Base-by-base conservation (phyloP, 2,888 invertebrate genomes). In the Hecatera dysodea region DNA sequence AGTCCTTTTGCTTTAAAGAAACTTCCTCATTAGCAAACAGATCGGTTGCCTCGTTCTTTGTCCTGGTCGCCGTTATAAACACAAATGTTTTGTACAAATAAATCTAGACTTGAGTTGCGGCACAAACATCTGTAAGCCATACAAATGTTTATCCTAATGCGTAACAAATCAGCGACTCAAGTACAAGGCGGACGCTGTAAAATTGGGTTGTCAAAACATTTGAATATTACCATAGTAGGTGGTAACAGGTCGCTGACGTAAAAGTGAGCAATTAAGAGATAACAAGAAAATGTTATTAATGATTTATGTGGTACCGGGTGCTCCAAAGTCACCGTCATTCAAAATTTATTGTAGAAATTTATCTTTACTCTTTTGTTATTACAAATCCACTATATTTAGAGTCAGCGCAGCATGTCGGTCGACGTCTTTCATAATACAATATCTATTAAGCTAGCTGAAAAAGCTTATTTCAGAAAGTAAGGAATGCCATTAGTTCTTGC, bases 161-260 rank as follows among this genome's bases (percentile, higher is more conserved):
- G 46, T 63, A 60, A 55, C 15, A 11, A 61, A 74, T 42, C 57
- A 15, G 33, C 27, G 50, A 60, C 36, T 12, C 33, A 11, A 61
- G 33, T 27, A 17, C 46, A 57, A 64, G 62, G 67, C 52, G 36
- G 46, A 55, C 39, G 42, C 42, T 27, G 12, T 60, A 59, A n/a
- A 80, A 78, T 75, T 66, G 33, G 59, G 75, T 78, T 80, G 55
- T 75, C 62, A 55, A 60, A 79, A 78, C 74, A 77, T 27, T 42
- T 12, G 56, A 24, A 2, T 56, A 2, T 55, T 33, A 61, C 22
- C 27, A 19, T 24, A 42, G 24, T 39, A 67, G 17, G n/a, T n/a
- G n/a, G n/a, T n/a, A n/a, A n/a, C 24, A 44, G 29, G 12, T 33
- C 2, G 57, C 8, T 11, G 55, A 24, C 42, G 27, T 19, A 12